Conservation (phyloP, 1,140 invertebrate genomes). For the Melitaea cinxia region DNA sequence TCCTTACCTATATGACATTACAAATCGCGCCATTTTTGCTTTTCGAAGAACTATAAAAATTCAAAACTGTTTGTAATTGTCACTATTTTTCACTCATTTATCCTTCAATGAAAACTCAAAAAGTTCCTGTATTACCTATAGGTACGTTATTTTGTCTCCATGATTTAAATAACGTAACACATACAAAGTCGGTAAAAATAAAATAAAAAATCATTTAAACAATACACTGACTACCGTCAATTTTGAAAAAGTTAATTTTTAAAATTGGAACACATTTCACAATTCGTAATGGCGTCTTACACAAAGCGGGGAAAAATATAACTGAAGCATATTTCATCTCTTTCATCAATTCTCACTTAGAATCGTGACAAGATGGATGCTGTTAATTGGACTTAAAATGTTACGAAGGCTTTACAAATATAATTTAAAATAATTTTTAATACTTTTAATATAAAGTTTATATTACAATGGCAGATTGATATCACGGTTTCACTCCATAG, state of each 20-base stretch:
- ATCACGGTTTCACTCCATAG: background rate
- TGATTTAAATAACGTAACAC: too few species aligned
- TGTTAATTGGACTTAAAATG: background rate
- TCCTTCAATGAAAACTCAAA: too few species aligned
- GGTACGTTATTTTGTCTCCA: too few species aligned
- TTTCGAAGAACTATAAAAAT: too few species aligned
- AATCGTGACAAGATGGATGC: slow-evolving; percentile 4
- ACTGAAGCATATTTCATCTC: background rate
- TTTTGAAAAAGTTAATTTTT: background rate
- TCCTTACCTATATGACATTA: too few species aligned
- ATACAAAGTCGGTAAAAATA: too few species aligned
- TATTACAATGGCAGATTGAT: background rate
- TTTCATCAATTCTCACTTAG: background rate
- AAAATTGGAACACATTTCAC: background rate
- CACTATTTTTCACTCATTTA: too few species aligned
- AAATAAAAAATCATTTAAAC: background rate
- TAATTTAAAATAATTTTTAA: background rate
- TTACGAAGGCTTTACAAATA: background rate
- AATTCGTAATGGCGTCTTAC: background rate
- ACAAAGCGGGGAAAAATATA: background rate
- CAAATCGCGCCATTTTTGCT: background rate
- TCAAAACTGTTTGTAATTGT: too few species aligned
- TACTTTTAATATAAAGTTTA: background rate
- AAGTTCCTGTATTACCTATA: too few species aligned
- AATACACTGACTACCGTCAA: background rate